phyloP scores from a whole-genome alignment of 2,888 invertebrate species.

The Steinernema scapterisci region DNA sequence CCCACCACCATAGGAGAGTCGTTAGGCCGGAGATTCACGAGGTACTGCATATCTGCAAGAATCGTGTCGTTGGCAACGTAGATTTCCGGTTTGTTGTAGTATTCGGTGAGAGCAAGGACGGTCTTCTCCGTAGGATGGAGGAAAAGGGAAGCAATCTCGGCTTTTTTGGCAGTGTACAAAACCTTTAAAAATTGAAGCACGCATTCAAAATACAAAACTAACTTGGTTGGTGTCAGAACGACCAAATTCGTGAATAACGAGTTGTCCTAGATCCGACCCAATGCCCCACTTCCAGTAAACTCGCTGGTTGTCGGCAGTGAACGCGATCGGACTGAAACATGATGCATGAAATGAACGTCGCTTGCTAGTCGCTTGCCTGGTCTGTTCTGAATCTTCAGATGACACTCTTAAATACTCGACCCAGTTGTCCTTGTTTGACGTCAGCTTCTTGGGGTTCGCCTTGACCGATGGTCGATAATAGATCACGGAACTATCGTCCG shows the following conservation, averaged over 20 bases:
- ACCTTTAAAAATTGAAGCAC: too few species aligned
- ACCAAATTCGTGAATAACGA: constrained; percentile 61
- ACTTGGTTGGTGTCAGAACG: constrained; percentile 56
- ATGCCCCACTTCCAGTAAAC: constrained; percentile 65
- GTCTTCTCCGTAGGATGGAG: constrained; percentile 61
- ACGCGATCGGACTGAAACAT: constrained; percentile 58
- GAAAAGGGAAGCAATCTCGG: constrained; percentile 63
- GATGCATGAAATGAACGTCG: not conserved
- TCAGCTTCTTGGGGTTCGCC: constrained; percentile 47
- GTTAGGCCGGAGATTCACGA: constrained; percentile 62
- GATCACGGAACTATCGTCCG: constrained; percentile 54
- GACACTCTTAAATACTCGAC: constrained; percentile 58
- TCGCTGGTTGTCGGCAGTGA: constrained; percentile 59
- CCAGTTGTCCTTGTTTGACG: constrained; percentile 59
- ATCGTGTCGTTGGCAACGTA: constrained; percentile 65
- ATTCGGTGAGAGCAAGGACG: constrained; percentile 61
- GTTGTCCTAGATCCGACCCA: constrained; percentile 60
- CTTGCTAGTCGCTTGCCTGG: constrained; percentile 45
- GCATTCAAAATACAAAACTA: too few species aligned
- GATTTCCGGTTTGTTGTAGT: constrained; percentile 65
- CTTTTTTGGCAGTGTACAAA: constrained; percentile 60
- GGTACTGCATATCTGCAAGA: constrained; percentile 51
- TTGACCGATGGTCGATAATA: constrained; percentile 51
- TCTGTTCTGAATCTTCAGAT: constrained; percentile 62
- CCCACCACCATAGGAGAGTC: constrained; percentile 52